Evolutionary conservation across 1,140 invertebrate genomes (phyloP).

Genomic region (Pectinophora gossypiella): DNA sequence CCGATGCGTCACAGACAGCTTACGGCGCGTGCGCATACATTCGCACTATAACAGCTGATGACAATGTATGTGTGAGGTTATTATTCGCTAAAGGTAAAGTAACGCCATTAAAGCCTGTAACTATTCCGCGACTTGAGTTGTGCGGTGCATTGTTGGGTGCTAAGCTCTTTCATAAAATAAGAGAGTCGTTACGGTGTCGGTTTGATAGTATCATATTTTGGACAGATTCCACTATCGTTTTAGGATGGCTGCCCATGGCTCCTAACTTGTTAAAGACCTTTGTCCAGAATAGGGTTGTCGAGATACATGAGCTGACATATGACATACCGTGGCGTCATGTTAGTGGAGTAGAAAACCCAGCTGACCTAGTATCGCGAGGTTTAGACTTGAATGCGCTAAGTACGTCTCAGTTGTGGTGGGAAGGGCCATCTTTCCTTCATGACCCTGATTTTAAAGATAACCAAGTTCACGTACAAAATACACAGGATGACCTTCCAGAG

Average conservation of each 20-base stretch:
- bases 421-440: neutral
- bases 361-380: slow-evolving; percentile 51
- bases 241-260: slow-evolving; percentile 19
- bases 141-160: slow-evolving; percentile 3
- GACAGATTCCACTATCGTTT: slow-evolving; percentile 19
- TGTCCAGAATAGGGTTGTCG: slow-evolving; percentile 46
- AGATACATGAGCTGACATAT: slow-evolving; percentile 35
- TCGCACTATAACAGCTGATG: slow-evolving; percentile 4
- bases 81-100: neutral
- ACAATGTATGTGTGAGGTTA: neutral
- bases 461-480: neutral
- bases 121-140: slow-evolving; percentile 7
- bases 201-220: slow-evolving; percentile 6
- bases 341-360: slow-evolving; percentile 39
- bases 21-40: slow-evolving; percentile 32
- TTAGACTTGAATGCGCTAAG: slow-evolving; percentile 3
- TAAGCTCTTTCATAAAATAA: slow-evolving; percentile 1
- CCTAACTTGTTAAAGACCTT: slow-evolving; percentile 4
- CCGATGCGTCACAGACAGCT: slow-evolving; percentile 5
- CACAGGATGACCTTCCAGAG: neutral
- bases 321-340: slow-evolving; percentile 43
- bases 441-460: neutral
- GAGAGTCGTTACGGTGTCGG: neutral
- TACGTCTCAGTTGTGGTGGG: slow-evolving; percentile 1
- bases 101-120: neutral